Conservation (phyloP, 2,888 invertebrate species). For the Liodrosophila aerea region DNA sequence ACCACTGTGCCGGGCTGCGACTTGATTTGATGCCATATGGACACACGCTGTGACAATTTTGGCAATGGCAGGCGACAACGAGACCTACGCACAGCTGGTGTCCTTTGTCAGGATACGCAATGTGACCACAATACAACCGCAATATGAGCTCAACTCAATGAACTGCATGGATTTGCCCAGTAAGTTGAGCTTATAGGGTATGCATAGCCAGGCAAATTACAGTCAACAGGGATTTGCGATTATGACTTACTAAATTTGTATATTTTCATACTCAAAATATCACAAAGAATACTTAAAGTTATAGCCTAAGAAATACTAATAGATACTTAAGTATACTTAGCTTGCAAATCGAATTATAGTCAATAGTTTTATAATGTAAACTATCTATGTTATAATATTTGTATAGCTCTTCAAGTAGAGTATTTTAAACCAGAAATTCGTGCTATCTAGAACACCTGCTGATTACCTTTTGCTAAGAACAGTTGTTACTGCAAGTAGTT, state of each 20-base stretch:
- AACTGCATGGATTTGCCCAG: slow-evolving; percentile 31
- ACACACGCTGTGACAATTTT: slow-evolving; percentile 68
- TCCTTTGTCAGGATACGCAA: slow-evolving; percentile 37
- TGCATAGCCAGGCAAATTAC: too few relatives aligned
- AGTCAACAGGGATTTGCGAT: too few relatives aligned
- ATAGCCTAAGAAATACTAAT: too few relatives aligned
- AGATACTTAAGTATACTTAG: too few relatives aligned
- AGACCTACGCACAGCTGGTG: slow-evolving; percentile 47
- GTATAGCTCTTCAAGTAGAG: not conserved
- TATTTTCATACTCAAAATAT: too few relatives aligned
- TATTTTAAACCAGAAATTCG: too few relatives aligned
- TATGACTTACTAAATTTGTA: too few relatives aligned
- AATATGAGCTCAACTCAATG: slow-evolving; percentile 59
- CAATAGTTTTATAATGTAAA: too few relatives aligned
- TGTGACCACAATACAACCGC: slow-evolving; percentile 55
- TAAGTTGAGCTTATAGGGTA: too few relatives aligned
- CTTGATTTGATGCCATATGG: slow-evolving; percentile 25
- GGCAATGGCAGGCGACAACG: slow-evolving; percentile 41
- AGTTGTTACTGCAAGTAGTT: slow-evolving; percentile 34
- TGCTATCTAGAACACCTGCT: not conserved
- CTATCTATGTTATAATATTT: too few relatives aligned
- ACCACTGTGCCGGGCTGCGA: not conserved
- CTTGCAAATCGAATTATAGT: too few relatives aligned
- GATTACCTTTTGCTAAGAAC: slow-evolving; percentile 7
- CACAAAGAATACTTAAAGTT: too few relatives aligned